Evolutionary conservation across 2,113 vertebrate genomes (phyloP).

Genomic region (Paramisgurnus dabryanus): DNA sequence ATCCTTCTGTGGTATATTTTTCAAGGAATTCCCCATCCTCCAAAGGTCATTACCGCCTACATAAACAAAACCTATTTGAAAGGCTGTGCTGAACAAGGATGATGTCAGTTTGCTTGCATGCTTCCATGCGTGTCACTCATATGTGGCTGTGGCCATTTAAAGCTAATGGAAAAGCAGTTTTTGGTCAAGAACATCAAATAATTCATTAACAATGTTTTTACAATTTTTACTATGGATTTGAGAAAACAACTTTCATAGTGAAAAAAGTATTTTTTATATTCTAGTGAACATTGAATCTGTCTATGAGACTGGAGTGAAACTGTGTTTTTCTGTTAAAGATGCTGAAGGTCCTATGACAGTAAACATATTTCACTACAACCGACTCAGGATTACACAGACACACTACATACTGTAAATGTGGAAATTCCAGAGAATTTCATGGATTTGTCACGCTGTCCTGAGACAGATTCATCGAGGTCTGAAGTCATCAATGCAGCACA

Average conservation of each 20-base stretch:
- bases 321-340: no score
- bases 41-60: conserved; percentile 64
- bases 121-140: background rate
- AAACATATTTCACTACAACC: no score
- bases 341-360: no score
- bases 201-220: no score
- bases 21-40: conserved; percentile 68
- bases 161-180: conserved; percentile 12
- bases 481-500: background rate
- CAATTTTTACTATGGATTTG: no score
- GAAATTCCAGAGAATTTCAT: no score
- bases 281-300: no score
- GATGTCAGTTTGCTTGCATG: conserved; percentile 58
- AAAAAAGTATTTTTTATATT: no score
- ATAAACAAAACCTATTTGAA: conserved; percentile 58
- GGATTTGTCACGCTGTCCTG: background rate
- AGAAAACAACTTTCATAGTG: no score
- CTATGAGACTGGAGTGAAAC: no score
- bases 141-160: background rate
- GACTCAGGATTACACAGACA: no score
- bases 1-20: conserved; percentile 35
- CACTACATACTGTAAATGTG: no score
- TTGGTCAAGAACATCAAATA: background rate
- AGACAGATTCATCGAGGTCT: background rate
- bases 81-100: conserved; percentile 44